phyloP scores from a whole-genome alignment of 2,113 vertebrate species.

The Naja naja region DNA sequence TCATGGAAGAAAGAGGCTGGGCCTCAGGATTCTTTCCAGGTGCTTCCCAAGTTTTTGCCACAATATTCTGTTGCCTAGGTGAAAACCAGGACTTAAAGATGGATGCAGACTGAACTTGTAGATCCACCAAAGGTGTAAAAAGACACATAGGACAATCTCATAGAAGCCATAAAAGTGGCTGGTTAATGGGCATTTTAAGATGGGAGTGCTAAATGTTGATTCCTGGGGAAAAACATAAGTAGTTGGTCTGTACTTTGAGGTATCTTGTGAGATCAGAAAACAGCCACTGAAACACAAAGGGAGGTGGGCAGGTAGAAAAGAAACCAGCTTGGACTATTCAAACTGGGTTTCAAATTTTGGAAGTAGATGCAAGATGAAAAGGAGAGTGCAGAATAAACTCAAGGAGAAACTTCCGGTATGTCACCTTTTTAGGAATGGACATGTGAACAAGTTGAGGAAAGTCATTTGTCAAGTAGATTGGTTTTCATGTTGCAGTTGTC shows the following conservation, averaged over 20 bases:
- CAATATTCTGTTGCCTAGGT: not conserved
- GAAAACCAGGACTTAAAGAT: not conserved
- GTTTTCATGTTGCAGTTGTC: not conserved
- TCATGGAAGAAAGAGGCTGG: not conserved
- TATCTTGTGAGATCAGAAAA: not conserved
- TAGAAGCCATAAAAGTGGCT: not conserved
- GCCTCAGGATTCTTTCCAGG: not conserved
- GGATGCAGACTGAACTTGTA: not conserved
- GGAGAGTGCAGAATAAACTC: not conserved
- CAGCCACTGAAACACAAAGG: not conserved
- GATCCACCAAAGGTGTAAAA: not conserved
- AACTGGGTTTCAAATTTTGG: not conserved
- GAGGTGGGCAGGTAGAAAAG: not conserved
- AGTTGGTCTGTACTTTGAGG: not conserved
- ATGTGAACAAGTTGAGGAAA: not conserved
- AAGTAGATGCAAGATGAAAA: not conserved
- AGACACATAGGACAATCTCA: not conserved
- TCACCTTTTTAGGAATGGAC: not conserved
- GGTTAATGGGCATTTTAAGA: not conserved
- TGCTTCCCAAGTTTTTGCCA: not conserved
- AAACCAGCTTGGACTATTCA: not conserved
- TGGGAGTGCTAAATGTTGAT: not conserved
- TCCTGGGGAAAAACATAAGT: not conserved
- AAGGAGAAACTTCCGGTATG: not conserved
- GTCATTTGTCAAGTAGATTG: not conserved